These are phyloP conservation scores for Alethe diademata DNA, from an alignment of 2,113 vertebrate species.

Conservation along the genomic window DNA sequence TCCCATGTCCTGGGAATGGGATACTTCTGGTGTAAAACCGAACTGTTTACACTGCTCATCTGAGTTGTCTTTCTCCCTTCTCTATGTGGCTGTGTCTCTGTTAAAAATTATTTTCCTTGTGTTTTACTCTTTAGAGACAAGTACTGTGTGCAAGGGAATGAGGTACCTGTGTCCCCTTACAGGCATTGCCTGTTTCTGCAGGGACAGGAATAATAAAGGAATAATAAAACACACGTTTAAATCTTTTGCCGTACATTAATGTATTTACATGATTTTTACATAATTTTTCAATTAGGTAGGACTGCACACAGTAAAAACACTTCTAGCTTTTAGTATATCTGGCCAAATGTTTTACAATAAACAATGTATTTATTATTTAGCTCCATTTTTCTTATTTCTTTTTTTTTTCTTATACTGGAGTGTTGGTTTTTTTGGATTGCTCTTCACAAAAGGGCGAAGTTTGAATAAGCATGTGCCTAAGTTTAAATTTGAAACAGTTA, in stretches of 20 bases:
- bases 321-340: background rate
- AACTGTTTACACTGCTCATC: background rate
- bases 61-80: background rate
- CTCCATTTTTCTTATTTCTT: no score
- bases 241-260: background rate
- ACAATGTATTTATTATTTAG: background rate
- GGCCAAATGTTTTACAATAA: background rate
- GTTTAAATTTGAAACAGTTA: background rate
- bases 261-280: background rate
- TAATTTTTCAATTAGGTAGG: background rate
- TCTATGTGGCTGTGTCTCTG: background rate
- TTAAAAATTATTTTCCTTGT: background rate
- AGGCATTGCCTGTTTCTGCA: background rate
- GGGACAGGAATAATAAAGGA: background rate
- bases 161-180: background rate
- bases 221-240: background rate
- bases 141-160: background rate
- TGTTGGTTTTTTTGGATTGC: background rate
- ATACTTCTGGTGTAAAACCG: background rate
- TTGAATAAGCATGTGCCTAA: background rate
- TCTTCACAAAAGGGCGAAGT: background rate
- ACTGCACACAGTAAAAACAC: background rate
- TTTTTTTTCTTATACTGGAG: fast-evolving
- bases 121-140: background rate
- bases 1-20: background rate